Base-by-base conservation (phyloP, 2,888 invertebrate genomes). In the Cephus sareptanus region DNA sequence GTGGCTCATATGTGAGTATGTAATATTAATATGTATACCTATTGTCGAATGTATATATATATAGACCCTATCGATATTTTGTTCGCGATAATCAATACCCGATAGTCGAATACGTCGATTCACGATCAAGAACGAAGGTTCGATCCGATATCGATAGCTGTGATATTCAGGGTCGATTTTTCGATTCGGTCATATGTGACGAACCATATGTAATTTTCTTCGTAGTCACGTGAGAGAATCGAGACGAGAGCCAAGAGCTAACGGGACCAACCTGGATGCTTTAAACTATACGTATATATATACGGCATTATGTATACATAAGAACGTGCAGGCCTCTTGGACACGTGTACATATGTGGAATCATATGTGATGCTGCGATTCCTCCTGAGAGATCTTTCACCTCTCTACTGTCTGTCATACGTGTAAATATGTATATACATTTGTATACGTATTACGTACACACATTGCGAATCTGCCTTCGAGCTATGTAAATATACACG, bases 221-320 rank as follows among this genome's bases (percentile, higher is more conserved):
- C 78, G 77, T 74, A 23, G 23, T 56, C 76, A 76, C 77, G 76
- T 77, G 69, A 77, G 79, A 82, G 83, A 85, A 83, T 82, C 85
- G 84, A 86, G 85, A 83, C 84, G 88, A 89, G 89, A 88, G 88
- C 40, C 88, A 89, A 88, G 88, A 87, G 85, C 81, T 90, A 90
- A 90, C 90, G 90, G 90, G 87, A 90, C 86, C 81, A 80, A 82
- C 85, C 84, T 85, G 85, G 85, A 34, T 31, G 13, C 31, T 71
- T 4, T 31, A 71, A 33, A 34, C 13, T 71, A 71, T 71, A 71
- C 31, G 6, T 71, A 34, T 71, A 31, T 71, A 31, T 34, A 34
- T 71, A 71, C 13, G 31, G 31, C 11, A 15, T 15, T 31, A 34
- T 31, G 15, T 75, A 69, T 75, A 76, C 69, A 33, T 70, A 70